Base-by-base conservation (phyloP, 2,797 vertebrate genomes). In the Cirrhinus molitorella region DNA sequence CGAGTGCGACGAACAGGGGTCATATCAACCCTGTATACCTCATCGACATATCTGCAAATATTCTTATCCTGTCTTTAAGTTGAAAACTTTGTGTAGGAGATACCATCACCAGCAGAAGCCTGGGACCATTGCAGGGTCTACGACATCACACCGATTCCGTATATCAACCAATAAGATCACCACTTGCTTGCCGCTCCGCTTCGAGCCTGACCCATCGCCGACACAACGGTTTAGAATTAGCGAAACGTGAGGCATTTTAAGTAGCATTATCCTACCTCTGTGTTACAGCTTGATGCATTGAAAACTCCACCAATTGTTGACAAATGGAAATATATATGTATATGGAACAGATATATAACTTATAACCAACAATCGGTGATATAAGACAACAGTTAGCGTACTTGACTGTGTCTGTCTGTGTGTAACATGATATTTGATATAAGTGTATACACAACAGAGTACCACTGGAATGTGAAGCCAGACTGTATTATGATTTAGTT, bases 381-480 rank as follows among this genome's bases (percentile, higher is more conserved):
- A 91, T 91, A 55, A 86, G 88, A 91, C 91, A 91, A 90, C 49
- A 83, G 80, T 91, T 91, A 80, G 93, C 89, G 91, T 93, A 92
- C 92, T 94, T 92, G 93, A 90, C 93, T 93, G 93, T 93, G 91
- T 92, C 86, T 93, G 92, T 76, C 34, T 94, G 91, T 91, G 91
- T 93, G 93, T 92, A 92, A 93, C 91, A 91, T 94, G 87, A 92
- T 93, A 93, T 89, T 93, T 94, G 93, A 43, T 43, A 43, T 94
- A 92, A 94, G 93, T 93, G 94, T 95, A 94, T 94, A 94, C 94
- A 94, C 85, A 91, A 94, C 92, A 90, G 90, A 94, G 93, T 94
- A 95, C 95, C 94, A 95, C 95, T 96, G 95, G 95, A 95, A 95
- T 95, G 94, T 96, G 94, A 96, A 96, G 95, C 95, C 95, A 95